A percentile compares a stretch with the other conserved stretches of the same genome.
phyloP scores from a whole-genome alignment of 2,113 vertebrate genomes.

The Stegastes partitus region DNA sequence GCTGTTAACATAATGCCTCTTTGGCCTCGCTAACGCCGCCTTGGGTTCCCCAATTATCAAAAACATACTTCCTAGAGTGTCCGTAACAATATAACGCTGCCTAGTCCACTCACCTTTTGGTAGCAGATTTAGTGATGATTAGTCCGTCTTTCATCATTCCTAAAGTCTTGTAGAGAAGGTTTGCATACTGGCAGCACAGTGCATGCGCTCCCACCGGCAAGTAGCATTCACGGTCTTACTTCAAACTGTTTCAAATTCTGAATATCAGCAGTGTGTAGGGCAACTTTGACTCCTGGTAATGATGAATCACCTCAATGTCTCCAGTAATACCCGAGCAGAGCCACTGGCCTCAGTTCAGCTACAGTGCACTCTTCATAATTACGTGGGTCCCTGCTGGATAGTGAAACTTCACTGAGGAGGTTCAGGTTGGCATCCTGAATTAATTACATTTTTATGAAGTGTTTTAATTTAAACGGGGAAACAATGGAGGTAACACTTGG shows the following conservation, averaged over 20 bases:
- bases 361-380: slow-evolving; percentile 48
- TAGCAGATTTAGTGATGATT: too few relatives aligned
- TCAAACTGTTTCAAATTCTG: slow-evolving; percentile 2
- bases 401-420: slow-evolving; percentile 47
- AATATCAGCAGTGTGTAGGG: slow-evolving; percentile 17
- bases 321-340: slow-evolving; percentile 9
- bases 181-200: not conserved
- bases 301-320: slow-evolving; percentile 53
- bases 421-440: slow-evolving; percentile 45
- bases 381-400: slow-evolving; percentile 34
- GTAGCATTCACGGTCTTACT: too few relatives aligned
- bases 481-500: slow-evolving; percentile 28
- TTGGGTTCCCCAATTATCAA: not conserved
- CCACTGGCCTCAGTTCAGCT: slow-evolving; percentile 32
- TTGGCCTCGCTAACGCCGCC: slow-evolving; percentile 1
- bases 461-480: slow-evolving; percentile 44
- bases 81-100: not conserved
- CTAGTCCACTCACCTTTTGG: not conserved
- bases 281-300: slow-evolving; percentile 35
- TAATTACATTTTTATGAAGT: slow-evolving; percentile 39
- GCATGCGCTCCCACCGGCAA: not conserved
- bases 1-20: slow-evolving; percentile 8
- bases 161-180: not conserved
- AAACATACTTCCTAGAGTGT: slow-evolving; percentile 12
- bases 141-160: not conserved